Evolutionary conservation across 1,140 invertebrate species (phyloP), one percentile per base, ranked within the genome.

Genomic region (Lasioglossum albipes): DNA sequence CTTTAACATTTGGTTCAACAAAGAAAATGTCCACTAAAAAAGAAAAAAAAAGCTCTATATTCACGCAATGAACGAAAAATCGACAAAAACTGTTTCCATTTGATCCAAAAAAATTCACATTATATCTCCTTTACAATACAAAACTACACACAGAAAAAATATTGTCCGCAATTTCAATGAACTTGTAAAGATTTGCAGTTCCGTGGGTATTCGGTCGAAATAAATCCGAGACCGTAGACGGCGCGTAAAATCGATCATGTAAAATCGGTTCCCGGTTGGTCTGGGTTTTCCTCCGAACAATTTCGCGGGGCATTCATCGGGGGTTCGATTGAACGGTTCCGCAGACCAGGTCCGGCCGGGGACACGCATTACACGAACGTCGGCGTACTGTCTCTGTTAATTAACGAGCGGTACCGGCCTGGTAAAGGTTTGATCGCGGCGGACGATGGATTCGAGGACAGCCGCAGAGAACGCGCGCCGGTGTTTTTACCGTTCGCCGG

Each of bases 361-460:
- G 57, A 59, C 57, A 59, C 57, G 57, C 57, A n/a, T 64, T 64
- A 64, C 61, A 64, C 22, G 22, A 31, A 64, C 61, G 61, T 64
- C 22, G 9, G 61, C 9, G 20, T 9, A 64, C 61, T 31, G 61
- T 64, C 61, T 64, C 61, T 31, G 61, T 64, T 64, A 64, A 64
- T 64, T 64, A 64, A 64, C 61, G 61, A 64, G 57, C 57, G 57
- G 57, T 20, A 6, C 54, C n/a, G 12, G 61, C 61, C 36, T 36
- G 3, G 61, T 31, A 31, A 13, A 64, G 61, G 61, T 31, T 64
- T n/a, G 61, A 64, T 13, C 52, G 52, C 52, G 52, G 52, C 52
- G 13, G 4, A 31, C 61, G 61, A 31, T 9, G 61, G 61, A 64
- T 64, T 31, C 61, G 61, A 64, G 61, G 22, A n/a, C 22, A 31